Conservation (phyloP, 2,888 invertebrate genomes). For the Lypha dubia region DNA sequence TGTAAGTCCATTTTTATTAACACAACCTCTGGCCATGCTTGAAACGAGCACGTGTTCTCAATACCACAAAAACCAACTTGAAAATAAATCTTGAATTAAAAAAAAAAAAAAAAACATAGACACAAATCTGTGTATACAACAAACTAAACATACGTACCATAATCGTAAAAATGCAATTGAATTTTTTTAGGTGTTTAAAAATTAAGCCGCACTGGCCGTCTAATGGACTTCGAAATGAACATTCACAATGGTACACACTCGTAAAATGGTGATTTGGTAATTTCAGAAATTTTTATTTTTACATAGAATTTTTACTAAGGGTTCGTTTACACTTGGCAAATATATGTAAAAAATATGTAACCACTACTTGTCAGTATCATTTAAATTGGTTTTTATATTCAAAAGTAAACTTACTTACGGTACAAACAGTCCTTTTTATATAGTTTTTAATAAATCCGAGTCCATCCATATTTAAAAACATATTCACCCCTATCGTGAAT, state of each 20-base stretch:
- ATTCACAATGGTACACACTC: constrained; percentile 5
- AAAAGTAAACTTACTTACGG: no score
- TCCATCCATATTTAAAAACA: no score
- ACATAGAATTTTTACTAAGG: no score
- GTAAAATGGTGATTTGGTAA: background rate
- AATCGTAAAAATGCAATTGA: constrained; percentile 40
- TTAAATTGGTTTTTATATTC: no score
- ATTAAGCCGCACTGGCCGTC: constrained; percentile 16
- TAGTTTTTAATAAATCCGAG: no score
- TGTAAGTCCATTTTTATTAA: background rate
- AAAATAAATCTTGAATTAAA: constrained; percentile 39
- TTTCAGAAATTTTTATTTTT: background rate
- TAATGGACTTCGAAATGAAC: constrained; percentile 45
- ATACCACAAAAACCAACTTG: constrained; percentile 41
- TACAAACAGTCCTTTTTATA: no score
- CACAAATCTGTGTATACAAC: constrained; percentile 6
- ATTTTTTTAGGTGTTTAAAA: constrained; percentile 36
- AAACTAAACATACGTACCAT: constrained; percentile 43
- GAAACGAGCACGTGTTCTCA: constrained; percentile 66
- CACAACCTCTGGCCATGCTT: constrained; percentile 25
- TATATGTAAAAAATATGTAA: no score
- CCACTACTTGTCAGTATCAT: no score
- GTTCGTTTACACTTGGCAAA: no score
- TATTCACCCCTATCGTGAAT: no score
- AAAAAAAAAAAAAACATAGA: constrained; percentile 31